Evolutionary conservation across 2,797 vertebrate genomes (phyloP).

Genomic region (Sebastes nivosus): DNA sequence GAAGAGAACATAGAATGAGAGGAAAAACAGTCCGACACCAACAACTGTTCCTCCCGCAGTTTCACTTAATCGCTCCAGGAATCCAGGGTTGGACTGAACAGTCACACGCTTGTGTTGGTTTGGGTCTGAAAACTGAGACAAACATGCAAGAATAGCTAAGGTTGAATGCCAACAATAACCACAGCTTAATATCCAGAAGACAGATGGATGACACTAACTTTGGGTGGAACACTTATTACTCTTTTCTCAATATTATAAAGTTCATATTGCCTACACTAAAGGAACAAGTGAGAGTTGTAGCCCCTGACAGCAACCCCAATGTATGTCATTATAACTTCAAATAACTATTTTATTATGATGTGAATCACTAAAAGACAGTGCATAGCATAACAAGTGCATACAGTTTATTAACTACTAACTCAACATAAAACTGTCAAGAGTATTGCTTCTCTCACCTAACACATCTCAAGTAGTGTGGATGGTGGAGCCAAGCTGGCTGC

Average conservation of each 20-base stretch:
- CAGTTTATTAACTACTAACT: not conserved
- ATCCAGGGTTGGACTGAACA: slow-evolving; percentile 84
- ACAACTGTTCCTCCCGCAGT: slow-evolving; percentile 89
- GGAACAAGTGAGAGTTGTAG: not conserved
- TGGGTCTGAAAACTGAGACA: slow-evolving; percentile 61
- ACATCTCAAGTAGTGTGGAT: not conserved
- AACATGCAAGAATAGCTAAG: not conserved
- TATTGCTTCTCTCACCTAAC: not conserved
- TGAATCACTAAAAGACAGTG: not conserved
- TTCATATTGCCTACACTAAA: not conserved
- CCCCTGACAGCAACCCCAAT: not conserved
- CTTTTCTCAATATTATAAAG: not conserved
- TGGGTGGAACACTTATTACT: not conserved
- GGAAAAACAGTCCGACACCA: slow-evolving; percentile 86
- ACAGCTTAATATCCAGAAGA: not conserved
- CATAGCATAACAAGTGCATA: not conserved
- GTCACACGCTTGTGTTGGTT: slow-evolving; percentile 83
- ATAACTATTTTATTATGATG: not conserved
- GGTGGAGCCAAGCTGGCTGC: not conserved
- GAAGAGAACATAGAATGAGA: slow-evolving; percentile 94
- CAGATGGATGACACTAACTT: not conserved
- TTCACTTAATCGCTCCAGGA: slow-evolving; percentile 91
- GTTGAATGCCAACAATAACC: not conserved
- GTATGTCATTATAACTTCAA: not conserved
- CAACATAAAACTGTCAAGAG: not conserved